Evolutionary conservation across 2,113 vertebrate species (phyloP).

Genomic region (Sprattus sprattus): DNA sequence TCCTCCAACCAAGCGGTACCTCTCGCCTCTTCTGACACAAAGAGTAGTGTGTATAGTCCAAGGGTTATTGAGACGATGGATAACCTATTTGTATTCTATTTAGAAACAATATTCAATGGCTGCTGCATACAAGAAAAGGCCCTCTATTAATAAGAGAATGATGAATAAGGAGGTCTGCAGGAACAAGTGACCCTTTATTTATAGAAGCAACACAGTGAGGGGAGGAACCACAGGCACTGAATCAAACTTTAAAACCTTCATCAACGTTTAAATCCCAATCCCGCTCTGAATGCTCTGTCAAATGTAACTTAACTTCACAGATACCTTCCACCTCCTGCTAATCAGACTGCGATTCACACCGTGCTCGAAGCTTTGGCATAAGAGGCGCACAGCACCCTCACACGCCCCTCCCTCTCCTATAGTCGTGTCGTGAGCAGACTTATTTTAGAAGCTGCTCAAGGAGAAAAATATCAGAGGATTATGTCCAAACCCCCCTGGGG

Average conservation of each 20-base stretch:
- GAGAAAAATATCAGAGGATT: background rate
- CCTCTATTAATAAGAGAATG: background rate
- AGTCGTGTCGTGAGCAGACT: constrained; percentile 1
- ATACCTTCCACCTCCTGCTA: background rate
- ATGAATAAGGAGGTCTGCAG: background rate
- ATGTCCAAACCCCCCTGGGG: background rate
- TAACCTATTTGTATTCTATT: background rate
- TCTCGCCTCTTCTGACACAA: too few relatives aligned
- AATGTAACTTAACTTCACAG: background rate
- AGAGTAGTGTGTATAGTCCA: too few relatives aligned
- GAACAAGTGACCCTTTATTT: background rate
- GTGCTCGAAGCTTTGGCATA: background rate
- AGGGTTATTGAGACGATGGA: background rate
- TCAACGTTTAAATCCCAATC: background rate
- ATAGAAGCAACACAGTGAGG: background rate
- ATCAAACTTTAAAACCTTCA: constrained; percentile 4
- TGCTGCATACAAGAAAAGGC: background rate
- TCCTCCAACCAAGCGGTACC: background rate
- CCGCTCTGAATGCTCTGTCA: background rate
- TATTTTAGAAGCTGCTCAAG: constrained; percentile 9
- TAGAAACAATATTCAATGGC: background rate
- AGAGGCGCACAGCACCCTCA: background rate
- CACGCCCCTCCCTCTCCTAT: background rate
- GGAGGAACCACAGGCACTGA: background rate
- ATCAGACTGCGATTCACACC: background rate